Base-by-base conservation (phyloP, 1,140 invertebrate species). In the Pseudomyrmex dendroicus region DNA sequence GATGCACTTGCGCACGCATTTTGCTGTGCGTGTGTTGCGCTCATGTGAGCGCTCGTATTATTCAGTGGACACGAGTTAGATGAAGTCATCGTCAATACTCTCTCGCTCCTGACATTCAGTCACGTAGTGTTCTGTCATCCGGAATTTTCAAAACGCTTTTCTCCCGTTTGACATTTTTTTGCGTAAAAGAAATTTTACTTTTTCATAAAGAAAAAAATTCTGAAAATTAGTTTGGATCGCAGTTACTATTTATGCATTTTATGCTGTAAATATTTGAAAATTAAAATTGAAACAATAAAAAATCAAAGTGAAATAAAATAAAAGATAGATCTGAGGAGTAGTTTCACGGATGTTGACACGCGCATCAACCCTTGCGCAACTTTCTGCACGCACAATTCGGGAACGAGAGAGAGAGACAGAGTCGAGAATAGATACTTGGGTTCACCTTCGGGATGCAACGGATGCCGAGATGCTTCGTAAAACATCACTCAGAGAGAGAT, bases 351-450 rank as follows among this genome's bases (percentile, higher is more conserved):
- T 20, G 4, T n/a, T n/a, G n/a, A n/a, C n/a, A n/a, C n/a, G n/a
- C n/a, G n/a, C n/a, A n/a, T 61, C 22, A 1, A 46, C 35, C 12
- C 25, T 59, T n/a, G n/a, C 20, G 15, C n/a, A 15, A 15, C 20
- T 20, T 0, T 59, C 17, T 76, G 56, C 25, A 15, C 56, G 5
- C 5, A 35, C 5, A 35, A 35, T 35, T 35, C 35, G 35, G 5
- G 35, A 35, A 35, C 35, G 4, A 7, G 35, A 35, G 57, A 15
- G 9, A 25, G 63, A 52, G 57, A 20, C 57, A 25, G 46, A 59
- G 66, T 20, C 84, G 83, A 91, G 91, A 91, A 88, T 89, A 91
- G 70, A 73, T 84, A 85, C 86, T 89, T 90, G 87, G 83, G 82
- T 91, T 48, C 90, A 90, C 83, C 89, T 91, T 83, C 66, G 84